phyloP scores from a whole-genome alignment of 2,888 invertebrate genomes.

The Ectemnius cavifrons region DNA sequence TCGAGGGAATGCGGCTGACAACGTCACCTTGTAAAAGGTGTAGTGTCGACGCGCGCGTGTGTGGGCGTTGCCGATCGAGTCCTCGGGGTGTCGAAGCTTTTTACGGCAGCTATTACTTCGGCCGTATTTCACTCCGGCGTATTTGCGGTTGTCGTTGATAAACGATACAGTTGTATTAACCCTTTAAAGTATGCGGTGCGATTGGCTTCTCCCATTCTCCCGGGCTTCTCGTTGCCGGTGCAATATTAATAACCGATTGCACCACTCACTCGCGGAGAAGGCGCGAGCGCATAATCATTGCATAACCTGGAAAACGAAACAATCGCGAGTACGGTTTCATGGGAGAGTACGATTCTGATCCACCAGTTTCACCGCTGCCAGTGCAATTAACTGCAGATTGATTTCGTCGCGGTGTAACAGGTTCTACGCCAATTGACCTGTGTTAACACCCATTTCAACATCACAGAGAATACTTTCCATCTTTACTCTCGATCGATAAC shows the following conservation, averaged over 20 bases:
- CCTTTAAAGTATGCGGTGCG: conserved; percentile 44
- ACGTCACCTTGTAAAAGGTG: too few species aligned
- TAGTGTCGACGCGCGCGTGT: conserved; percentile 32
- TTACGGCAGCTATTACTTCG: conserved; percentile 63
- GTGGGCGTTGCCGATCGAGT: conserved; percentile 71
- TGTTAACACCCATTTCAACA: too few species aligned
- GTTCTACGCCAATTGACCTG: too few species aligned
- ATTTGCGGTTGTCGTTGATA: conserved; percentile 72
- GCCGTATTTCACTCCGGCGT: conserved; percentile 69
- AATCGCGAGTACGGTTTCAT: background rate
- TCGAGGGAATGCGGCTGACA: too few species aligned
- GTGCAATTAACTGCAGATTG: too few species aligned
- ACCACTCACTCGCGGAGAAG: conserved; percentile 29
- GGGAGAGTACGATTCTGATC: too few species aligned
- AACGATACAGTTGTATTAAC: conserved; percentile 68
- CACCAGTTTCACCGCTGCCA: too few species aligned
- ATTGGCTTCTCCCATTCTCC: conserved; percentile 18
- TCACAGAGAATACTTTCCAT: too few species aligned
- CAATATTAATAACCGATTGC: conserved; percentile 56
- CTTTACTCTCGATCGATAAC: too few species aligned
- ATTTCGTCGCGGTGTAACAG: too few species aligned
- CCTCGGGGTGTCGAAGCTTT: conserved; percentile 65
- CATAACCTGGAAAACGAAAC: conserved; percentile 45
- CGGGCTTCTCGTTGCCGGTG: conserved; percentile 33
- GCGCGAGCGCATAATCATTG: conserved; percentile 46